A percentile compares a stretch with the other conserved stretches of the same genome.
Conservation (phyloP, 2,797 vertebrate species). For the Acrossocheilus wenchowensis region DNA sequence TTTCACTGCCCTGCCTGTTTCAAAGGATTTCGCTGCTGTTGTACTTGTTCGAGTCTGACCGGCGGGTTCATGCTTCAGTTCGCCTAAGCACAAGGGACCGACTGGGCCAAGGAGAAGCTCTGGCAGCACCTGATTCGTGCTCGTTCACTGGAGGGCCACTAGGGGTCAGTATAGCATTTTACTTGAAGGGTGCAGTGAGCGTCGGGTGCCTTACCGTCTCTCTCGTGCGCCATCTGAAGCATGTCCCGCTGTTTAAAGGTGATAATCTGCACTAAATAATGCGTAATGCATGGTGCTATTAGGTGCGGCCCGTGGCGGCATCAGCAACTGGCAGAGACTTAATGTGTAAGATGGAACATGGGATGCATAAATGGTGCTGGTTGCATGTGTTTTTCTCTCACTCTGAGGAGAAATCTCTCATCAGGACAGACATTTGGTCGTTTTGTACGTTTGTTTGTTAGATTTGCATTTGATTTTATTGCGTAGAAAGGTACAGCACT, state of each 20-base stretch:
- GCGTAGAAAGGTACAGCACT: constrained; percentile 19
- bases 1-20: constrained; percentile 62
- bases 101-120: not conserved
- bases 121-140: not conserved
- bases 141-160: constrained; percentile 56
- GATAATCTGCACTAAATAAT: constrained; percentile 81
- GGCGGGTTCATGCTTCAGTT: constrained; percentile 58
- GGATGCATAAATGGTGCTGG: constrained; percentile 56
- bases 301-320: constrained; percentile 54
- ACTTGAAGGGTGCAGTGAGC: constrained; percentile 49
- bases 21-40: constrained; percentile 77
- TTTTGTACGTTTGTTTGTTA: not conserved
- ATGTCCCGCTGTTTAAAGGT: constrained; percentile 56
- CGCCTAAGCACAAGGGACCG: constrained; percentile 24
- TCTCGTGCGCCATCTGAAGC: constrained; percentile 61
- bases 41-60: constrained; percentile 59
- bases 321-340: constrained; percentile 32
- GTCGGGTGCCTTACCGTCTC: constrained; percentile 58
- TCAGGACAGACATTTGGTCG: constrained; percentile 18
- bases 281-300: constrained; percentile 81
- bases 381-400: constrained; percentile 53
- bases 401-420: constrained; percentile 51
- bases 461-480: constrained; percentile 9
- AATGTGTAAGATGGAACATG: constrained; percentile 26
- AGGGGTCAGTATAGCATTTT: constrained; percentile 50